Conservation (phyloP, 1,140 invertebrate genomes). For the Aphis craccivora region DNA sequence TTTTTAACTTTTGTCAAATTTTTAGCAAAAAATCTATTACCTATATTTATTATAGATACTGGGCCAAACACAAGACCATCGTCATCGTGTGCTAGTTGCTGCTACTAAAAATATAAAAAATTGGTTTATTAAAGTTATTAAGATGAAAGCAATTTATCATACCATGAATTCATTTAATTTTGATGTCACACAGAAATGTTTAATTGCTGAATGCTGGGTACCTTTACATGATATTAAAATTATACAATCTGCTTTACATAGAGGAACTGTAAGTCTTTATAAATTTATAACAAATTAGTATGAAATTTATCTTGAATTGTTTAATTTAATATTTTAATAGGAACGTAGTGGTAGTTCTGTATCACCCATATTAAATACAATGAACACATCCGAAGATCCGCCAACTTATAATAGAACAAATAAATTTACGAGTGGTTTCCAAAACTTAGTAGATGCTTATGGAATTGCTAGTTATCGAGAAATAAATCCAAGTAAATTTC, state of each 20-base stretch:
- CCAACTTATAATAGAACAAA: constrained; percentile 98
- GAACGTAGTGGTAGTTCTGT: constrained; percentile 94
- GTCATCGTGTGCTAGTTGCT: constrained; percentile 86
- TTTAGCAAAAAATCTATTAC: background rate
- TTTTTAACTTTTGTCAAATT: background rate
- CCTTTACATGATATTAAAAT: constrained; percentile 89
- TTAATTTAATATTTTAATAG: constrained; percentile 65
- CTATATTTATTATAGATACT: constrained; percentile 73
- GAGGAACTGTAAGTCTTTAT: constrained; percentile 79
- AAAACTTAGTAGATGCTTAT: constrained; percentile 95
- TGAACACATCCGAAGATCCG: constrained; percentile 92
- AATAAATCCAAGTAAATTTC: constrained; percentile 83
- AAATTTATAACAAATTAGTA: too few relatives aligned
- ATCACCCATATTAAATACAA: constrained; percentile 94
- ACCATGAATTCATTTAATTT: constrained; percentile 92
- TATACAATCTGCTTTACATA: constrained; percentile 84
- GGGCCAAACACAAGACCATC: constrained; percentile 91
- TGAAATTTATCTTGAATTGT: background rate
- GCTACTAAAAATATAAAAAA: constrained; percentile 92
- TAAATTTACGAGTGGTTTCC: constrained; percentile 97
- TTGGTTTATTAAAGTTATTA: constrained; percentile 89
- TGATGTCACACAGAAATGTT: constrained; percentile 92
- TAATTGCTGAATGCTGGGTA: constrained; percentile 99
- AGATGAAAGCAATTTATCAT: constrained; percentile 94
- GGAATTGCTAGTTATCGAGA: constrained; percentile 96